Percentiles rank a stretch among this genome's conserved stretches.
These are phyloP conservation scores for Encarsia formosa DNA, from an alignment of 2,888 invertebrate species.

Conservation along the genomic window DNA sequence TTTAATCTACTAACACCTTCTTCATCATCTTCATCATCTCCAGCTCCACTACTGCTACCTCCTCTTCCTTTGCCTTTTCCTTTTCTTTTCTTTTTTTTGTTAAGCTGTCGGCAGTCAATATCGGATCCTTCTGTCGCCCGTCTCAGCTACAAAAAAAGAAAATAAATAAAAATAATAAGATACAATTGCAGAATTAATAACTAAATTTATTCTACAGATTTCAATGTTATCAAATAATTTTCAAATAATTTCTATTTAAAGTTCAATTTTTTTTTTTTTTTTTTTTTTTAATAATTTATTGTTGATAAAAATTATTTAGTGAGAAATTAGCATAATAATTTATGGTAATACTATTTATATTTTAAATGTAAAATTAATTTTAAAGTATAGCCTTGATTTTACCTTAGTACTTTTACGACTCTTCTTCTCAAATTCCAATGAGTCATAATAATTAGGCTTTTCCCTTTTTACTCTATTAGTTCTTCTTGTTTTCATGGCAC, in stretches of 20 bases:
- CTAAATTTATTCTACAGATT: slow-evolving; percentile 1
- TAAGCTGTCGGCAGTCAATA: slow-evolving; percentile 46
- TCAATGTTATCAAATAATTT: not conserved
- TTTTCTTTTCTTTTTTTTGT: slow-evolving; percentile 48
- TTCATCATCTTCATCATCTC: slow-evolving; percentile 55
- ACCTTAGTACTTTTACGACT: slow-evolving; percentile 59
- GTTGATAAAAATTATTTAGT: too few species aligned
- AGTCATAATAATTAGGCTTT: slow-evolving; percentile 80
- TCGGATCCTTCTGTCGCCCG: slow-evolving; percentile 47
- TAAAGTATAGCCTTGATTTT: slow-evolving; percentile 9
- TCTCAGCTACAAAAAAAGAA: slow-evolving; percentile 37
- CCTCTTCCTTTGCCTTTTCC: slow-evolving; percentile 47
- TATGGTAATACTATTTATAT: too few species aligned
- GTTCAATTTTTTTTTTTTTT: too few species aligned
- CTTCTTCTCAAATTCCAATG: slow-evolving; percentile 74
- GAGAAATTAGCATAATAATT: too few species aligned
- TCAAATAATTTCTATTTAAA: too few species aligned
- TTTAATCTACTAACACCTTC: slow-evolving; percentile 56
- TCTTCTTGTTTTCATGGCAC: slow-evolving; percentile 54
- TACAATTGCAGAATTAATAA: too few species aligned
- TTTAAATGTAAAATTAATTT: too few species aligned
- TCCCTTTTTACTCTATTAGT: slow-evolving; percentile 72
- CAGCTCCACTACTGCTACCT: slow-evolving; percentile 52
- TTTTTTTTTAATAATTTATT: too few species aligned
- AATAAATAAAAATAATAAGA: too few species aligned